phyloP scores from a whole-genome alignment of 2,888 invertebrate genomes.

The Drosophila vallismaia region DNA sequence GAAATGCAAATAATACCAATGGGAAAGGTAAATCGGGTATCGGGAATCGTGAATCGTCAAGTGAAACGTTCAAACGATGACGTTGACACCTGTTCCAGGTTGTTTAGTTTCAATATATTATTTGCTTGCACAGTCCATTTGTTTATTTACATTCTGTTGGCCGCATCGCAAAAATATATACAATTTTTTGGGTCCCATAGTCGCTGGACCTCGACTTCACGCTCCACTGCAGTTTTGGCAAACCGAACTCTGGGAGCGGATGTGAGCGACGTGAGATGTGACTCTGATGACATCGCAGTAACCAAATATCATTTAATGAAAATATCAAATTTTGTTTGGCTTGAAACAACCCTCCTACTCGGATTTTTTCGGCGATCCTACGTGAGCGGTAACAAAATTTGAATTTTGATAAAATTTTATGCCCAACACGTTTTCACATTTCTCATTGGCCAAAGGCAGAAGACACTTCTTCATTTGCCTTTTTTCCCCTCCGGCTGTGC shows the following conservation, averaged over 20 bases:
- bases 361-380: conserved; percentile 24
- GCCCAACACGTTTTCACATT: conserved; percentile 68
- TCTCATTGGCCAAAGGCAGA: conserved; percentile 32
- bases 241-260: conserved; percentile 59
- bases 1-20: conserved; percentile 72
- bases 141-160: conserved; percentile 52
- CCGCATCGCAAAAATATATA: conserved; percentile 31
- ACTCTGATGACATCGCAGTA: conserved; percentile 23
- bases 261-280: conserved; percentile 42
- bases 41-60: conserved; percentile 15
- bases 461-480: conserved; percentile 41
- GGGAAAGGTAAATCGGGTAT: neutral
- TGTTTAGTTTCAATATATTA: conserved; percentile 79
- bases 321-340: conserved; percentile 69
- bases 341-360: conserved; percentile 11
- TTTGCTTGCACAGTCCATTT: conserved; percentile 75
- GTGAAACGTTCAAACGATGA: conserved; percentile 47
- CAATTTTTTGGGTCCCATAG: conserved; percentile 29
- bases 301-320: conserved; percentile 68
- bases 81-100: conserved; percentile 74
- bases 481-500: conserved; percentile 47
- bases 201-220: conserved; percentile 49
- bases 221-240: conserved; percentile 57
- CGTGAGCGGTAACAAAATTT: conserved; percentile 58
- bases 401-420: conserved; percentile 58